Evolutionary conservation across 2,113 vertebrate genomes (phyloP).

Genomic region (Crotophaga sulcirostris): DNA sequence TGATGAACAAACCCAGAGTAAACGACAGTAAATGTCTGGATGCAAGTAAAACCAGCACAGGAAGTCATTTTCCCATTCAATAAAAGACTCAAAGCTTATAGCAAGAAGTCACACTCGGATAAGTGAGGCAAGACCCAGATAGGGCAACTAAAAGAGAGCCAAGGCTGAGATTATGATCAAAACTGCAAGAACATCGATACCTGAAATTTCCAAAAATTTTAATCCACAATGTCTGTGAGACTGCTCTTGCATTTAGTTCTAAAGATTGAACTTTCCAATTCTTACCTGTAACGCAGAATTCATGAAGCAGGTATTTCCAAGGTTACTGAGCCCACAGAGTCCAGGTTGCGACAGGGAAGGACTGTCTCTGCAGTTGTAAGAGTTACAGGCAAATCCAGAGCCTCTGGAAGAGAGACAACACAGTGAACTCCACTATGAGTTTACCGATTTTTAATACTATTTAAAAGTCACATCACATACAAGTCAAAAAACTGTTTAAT

Average conservation of each 20-base stretch:
- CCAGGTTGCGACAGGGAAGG: constrained; percentile 85
- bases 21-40: too few relatives aligned
- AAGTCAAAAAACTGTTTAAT: background rate
- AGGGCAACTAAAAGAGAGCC: background rate
- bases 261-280: background rate
- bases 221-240: background rate
- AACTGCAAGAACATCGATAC: too few relatives aligned
- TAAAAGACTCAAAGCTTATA: background rate
- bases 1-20: background rate
- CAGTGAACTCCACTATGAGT: background rate
- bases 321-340: constrained; percentile 94
- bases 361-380: constrained; percentile 90
- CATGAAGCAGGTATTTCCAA: constrained; percentile 99
- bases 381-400: constrained; percentile 86
- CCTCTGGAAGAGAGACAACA: constrained; percentile 76
- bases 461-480: background rate
- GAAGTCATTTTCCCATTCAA: background rate
- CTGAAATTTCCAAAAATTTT: background rate
- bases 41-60: background rate
- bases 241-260: background rate
- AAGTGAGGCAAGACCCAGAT: background rate
- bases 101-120: background rate
- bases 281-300: constrained; percentile 95
- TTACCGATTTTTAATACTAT: fast-evolving
- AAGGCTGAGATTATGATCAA: background rate